phyloP scores from a whole-genome alignment of 2,888 invertebrate species.

The Drosophila vallismaia region DNA sequence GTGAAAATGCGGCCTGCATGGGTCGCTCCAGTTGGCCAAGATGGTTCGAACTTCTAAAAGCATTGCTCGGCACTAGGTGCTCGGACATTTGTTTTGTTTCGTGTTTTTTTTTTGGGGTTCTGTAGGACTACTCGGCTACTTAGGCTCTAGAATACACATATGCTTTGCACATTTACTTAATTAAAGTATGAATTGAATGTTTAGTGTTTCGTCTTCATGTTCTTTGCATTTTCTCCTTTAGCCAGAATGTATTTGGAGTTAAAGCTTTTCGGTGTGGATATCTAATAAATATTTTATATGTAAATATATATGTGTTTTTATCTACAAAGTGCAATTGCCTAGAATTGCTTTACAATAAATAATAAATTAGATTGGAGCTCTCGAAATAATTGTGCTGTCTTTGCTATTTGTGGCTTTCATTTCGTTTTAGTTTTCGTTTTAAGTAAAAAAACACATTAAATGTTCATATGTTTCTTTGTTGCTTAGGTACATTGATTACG shows the following conservation, averaged over 20 bases:
- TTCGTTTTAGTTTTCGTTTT: not conserved
- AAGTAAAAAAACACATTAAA: slow-evolving; percentile 44
- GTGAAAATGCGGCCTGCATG: slow-evolving; percentile 63
- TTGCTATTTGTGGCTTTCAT: slow-evolving; percentile 12
- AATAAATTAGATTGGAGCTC: slow-evolving; percentile 40
- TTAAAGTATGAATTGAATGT: slow-evolving; percentile 69
- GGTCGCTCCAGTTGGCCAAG: slow-evolving; percentile 15
- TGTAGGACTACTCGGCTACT: slow-evolving; percentile 32
- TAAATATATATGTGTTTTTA: slow-evolving; percentile 2
- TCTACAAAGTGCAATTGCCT: slow-evolving; percentile 10
- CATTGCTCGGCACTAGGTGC: slow-evolving; percentile 60
- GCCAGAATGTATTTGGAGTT: slow-evolving; percentile 70
- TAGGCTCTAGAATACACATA: slow-evolving; percentile 44
- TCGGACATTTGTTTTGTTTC: too few species aligned
- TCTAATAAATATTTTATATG: slow-evolving; percentile 41
- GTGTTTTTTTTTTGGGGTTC: not conserved
- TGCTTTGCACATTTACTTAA: slow-evolving; percentile 74
- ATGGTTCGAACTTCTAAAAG: slow-evolving; percentile 24
- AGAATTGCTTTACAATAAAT: slow-evolving; percentile 30
- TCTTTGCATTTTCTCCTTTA: slow-evolving; percentile 33
- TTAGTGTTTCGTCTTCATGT: slow-evolving; percentile 47
- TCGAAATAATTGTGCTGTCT: slow-evolving; percentile 32
- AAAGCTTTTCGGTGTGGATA: slow-evolving; percentile 62
- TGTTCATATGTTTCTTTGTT: slow-evolving; percentile 53
- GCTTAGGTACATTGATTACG: slow-evolving; percentile 65